phyloP scores from a whole-genome alignment of 2,888 invertebrate species.

The Zonitis immaculata region DNA sequence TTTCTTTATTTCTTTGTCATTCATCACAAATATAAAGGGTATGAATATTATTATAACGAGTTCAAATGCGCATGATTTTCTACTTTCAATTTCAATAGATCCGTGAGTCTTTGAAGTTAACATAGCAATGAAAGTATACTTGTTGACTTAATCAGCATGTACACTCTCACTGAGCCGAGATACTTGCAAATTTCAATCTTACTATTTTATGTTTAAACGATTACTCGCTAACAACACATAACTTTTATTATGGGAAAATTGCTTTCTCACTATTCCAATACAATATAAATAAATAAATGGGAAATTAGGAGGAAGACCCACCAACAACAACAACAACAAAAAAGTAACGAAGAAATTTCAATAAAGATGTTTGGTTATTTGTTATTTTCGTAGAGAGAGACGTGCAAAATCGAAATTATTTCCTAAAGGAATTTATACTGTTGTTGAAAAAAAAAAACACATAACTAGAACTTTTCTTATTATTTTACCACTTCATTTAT shows the following conservation, averaged over 20 bases:
- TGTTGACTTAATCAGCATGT: slow-evolving; percentile 20
- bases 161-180: not conserved
- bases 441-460: slow-evolving; percentile 10
- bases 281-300: too few relatives aligned
- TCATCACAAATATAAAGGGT: slow-evolving; percentile 24
- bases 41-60: slow-evolving; percentile 22
- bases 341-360: too few relatives aligned
- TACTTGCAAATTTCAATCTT: slow-evolving; percentile 5
- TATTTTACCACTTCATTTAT: slow-evolving; percentile 24
- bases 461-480: slow-evolving; percentile 20
- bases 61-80: slow-evolving; percentile 35
- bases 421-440: slow-evolving; percentile 24
- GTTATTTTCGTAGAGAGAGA: not conserved
- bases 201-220: not conserved
- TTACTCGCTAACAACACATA: not conserved
- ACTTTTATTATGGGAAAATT: too few relatives aligned
- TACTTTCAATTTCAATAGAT: slow-evolving; percentile 20
- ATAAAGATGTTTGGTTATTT: too few relatives aligned
- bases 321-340: too few relatives aligned
- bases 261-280: too few relatives aligned
- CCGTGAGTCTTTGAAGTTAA: slow-evolving; percentile 12
- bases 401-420: slow-evolving; percentile 19
- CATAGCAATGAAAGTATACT: slow-evolving; percentile 13
- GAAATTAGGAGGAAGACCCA: too few relatives aligned
- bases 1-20: too few relatives aligned